phyloP scores from a whole-genome alignment of 92 coral and sea anemone species.

The Actinostola sp. region DNA sequence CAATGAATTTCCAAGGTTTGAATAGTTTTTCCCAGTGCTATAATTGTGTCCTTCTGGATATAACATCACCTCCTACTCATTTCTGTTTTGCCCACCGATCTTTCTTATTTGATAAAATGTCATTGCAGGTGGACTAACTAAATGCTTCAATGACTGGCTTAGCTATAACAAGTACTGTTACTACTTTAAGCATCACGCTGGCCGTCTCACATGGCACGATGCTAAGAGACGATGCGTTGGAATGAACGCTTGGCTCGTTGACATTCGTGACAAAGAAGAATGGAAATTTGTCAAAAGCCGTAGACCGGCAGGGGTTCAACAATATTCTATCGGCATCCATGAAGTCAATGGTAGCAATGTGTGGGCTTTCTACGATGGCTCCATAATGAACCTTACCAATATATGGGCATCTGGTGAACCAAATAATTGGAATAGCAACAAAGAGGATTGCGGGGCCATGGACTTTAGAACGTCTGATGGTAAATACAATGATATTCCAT shows the following conservation, averaged over 20 bases:
- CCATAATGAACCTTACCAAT: conserved; percentile 19
- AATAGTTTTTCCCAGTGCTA: no score
- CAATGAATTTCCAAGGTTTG: no score
- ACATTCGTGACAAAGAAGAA: conserved; percentile 26
- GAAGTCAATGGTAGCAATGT: conserved; percentile 7
- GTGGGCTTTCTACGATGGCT: conserved; percentile 23
- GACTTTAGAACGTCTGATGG: conserved; percentile 33
- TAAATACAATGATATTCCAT: conserved; percentile 36
- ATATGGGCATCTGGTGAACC: conserved; percentile 34
- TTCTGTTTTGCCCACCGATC: no score
- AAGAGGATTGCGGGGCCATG: conserved; percentile 37
- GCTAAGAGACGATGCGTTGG: conserved; percentile 7
- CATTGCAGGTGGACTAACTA: background rate
- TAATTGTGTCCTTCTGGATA: no score
- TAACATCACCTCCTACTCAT: no score
- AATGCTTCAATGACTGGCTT: conserved; percentile 3
- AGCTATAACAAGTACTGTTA: conserved; percentile 13
- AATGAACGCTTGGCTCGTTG: conserved; percentile 20
- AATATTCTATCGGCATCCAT: conserved; percentile 17
- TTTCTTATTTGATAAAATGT: no score
- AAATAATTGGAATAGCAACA: conserved; percentile 24
- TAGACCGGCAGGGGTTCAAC: conserved; percentile 3
- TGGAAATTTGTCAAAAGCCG: conserved; percentile 16
- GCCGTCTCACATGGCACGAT: conserved; percentile 11
- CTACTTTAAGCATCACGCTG: background rate